Evolutionary conservation across 2,797 vertebrate genomes (phyloP).

Genomic region (Zalophus californianus): DNA sequence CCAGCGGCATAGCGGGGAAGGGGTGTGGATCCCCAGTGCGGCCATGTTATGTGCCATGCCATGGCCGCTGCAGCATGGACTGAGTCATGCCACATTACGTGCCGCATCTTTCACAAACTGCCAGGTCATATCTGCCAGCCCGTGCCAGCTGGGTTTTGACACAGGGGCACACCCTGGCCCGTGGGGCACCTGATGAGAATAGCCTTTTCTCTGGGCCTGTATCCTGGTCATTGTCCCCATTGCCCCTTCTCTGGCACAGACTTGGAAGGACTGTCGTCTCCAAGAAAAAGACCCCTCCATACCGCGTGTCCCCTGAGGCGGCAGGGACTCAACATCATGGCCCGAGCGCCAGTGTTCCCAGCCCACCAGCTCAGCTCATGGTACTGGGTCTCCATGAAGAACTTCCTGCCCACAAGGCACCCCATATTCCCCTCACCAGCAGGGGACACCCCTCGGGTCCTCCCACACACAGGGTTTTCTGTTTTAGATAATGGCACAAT

Average conservation of each 20-base stretch:
- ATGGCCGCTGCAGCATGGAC: accelerated
- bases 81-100: accelerated
- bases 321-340: too few relatives aligned
- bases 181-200: accelerated
- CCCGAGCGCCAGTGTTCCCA: not conserved
- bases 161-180: too few relatives aligned
- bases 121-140: not conserved
- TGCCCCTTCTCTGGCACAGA: not conserved
- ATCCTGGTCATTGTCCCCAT: not conserved
- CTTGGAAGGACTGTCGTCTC: not conserved
- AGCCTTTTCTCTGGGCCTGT: not conserved
- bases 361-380: not conserved
- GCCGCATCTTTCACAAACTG: not conserved
- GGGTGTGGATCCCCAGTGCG: accelerated
- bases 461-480: accelerated
- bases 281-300: not conserved
- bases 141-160: not conserved
- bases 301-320: accelerated
- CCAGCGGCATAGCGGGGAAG: not conserved
- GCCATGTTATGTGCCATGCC: not conserved
- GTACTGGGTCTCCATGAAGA: not conserved
- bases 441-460: too few relatives aligned
- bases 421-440: not conserved
- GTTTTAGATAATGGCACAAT: not conserved
- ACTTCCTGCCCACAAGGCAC: not conserved